Conservation (phyloP, 2,797 vertebrate genomes). For the Galago senegalensis region DNA sequence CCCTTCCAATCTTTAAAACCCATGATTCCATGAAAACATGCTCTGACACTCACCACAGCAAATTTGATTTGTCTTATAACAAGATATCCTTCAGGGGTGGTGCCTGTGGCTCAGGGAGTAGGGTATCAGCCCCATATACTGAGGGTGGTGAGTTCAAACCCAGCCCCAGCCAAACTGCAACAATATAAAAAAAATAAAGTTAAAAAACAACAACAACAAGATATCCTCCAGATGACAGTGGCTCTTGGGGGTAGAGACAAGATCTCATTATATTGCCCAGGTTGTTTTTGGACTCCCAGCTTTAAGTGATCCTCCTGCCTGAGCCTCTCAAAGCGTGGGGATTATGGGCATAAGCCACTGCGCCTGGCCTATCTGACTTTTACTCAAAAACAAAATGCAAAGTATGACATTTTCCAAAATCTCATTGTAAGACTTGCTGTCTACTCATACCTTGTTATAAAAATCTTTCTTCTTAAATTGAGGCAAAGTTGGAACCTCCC, state of each 20-base stretch:
- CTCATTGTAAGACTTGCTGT: neutral
- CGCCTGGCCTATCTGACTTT: neutral
- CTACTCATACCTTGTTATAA: neutral
- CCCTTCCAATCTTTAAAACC: neutral
- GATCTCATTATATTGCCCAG: no score
- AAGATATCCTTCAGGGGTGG: neutral
- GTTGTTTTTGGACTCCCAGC: no score
- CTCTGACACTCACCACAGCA: neutral
- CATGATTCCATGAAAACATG: neutral
- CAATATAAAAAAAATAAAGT: no score
- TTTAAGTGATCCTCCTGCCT: no score
- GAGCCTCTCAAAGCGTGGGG: no score
- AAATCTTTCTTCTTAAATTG: neutral
- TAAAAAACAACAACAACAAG: neutral
- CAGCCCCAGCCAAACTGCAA: no score
- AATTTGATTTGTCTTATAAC: neutral
- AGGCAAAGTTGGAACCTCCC: neutral
- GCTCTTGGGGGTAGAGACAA: neutral
- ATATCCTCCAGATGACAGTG: neutral
- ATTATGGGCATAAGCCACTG: no score
- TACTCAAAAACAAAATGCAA: neutral
- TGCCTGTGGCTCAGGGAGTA: no score
- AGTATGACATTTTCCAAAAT: neutral
- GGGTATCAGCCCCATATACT: no score
- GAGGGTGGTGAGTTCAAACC: no score